Conservation (phyloP, 2,113 vertebrate genomes). For the Papio anubis region DNA sequence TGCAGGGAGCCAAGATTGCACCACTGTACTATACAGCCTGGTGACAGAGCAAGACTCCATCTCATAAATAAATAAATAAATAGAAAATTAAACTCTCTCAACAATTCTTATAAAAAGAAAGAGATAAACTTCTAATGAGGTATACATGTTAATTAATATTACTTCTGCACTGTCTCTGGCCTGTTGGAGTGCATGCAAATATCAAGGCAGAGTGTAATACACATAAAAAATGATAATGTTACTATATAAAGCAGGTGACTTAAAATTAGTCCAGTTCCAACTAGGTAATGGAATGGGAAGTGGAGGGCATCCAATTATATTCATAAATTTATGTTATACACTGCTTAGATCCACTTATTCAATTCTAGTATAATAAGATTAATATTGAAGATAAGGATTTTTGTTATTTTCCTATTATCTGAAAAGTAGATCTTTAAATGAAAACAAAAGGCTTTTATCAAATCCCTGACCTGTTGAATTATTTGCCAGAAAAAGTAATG, state of each 20-base stretch:
- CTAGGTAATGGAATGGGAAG: not conserved
- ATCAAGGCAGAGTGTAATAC: not conserved
- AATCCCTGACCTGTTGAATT: not conserved
- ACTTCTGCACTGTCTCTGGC: not conserved
- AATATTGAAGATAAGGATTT: not conserved
- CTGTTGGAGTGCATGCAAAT: not conserved
- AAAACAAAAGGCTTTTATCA: not conserved
- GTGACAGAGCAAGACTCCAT: no score
- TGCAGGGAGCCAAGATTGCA: no score
- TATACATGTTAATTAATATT: not conserved
- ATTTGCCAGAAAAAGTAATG: not conserved
- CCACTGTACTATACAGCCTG: no score
- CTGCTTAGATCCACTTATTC: not conserved
- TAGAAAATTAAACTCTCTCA: not conserved
- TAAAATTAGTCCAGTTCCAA: not conserved
- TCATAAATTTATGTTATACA: slow-evolving; percentile 22
- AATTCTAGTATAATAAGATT: not conserved
- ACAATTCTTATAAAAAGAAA: slow-evolving; percentile 1
- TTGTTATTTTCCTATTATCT: not conserved
- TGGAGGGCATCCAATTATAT: not conserved
- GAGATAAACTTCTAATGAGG: not conserved
- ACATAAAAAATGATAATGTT: not conserved
- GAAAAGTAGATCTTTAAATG: not conserved
- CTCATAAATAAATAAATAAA: no score
- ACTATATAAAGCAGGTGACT: not conserved